Evolutionary conservation across 2,888 invertebrate species (phyloP).

Genomic region (Argyra leucocephala): DNA sequence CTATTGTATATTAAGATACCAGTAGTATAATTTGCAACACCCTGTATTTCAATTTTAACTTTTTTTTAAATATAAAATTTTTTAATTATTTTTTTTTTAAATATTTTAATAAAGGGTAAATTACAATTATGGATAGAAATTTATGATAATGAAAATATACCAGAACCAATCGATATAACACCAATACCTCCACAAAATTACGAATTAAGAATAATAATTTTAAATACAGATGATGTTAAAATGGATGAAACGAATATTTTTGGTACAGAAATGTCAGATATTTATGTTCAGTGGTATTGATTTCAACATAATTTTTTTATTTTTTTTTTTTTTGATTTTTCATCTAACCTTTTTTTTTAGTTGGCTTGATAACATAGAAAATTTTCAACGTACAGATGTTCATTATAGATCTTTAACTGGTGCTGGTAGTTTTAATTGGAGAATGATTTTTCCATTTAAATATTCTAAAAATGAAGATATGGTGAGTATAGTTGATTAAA

Average conservation of each 20-base stretch:
- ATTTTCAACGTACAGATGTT: constrained; percentile 70
- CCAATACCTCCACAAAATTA: constrained; percentile 59
- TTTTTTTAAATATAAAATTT: not conserved
- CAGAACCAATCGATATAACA: constrained; percentile 66
- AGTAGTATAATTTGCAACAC: too few relatives aligned
- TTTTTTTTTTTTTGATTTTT: too few relatives aligned
- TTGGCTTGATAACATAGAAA: constrained; percentile 58
- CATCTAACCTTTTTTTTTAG: constrained; percentile 43
- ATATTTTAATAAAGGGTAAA: constrained; percentile 56
- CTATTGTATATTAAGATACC: too few relatives aligned
- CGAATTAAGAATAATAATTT: constrained; percentile 60
- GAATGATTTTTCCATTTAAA: constrained; percentile 71
- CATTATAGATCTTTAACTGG: constrained; percentile 71
- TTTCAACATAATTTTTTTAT: too few relatives aligned
- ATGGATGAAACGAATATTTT: constrained; percentile 62
- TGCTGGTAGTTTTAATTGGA: constrained; percentile 82
- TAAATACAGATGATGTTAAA: constrained; percentile 55
- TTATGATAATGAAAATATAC: constrained; percentile 57
- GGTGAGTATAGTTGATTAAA: constrained; percentile 35
- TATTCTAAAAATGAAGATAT: constrained; percentile 68
- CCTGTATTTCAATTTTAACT: too few relatives aligned
- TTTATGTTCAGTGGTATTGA: constrained; percentile 60
- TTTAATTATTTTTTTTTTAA: not conserved
- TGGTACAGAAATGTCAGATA: constrained; percentile 66
- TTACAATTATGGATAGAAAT: constrained; percentile 86